Evolutionary conservation across 2,888 invertebrate genomes (phyloP).

Genomic region (Sepioteuthis lessoniana): DNA sequence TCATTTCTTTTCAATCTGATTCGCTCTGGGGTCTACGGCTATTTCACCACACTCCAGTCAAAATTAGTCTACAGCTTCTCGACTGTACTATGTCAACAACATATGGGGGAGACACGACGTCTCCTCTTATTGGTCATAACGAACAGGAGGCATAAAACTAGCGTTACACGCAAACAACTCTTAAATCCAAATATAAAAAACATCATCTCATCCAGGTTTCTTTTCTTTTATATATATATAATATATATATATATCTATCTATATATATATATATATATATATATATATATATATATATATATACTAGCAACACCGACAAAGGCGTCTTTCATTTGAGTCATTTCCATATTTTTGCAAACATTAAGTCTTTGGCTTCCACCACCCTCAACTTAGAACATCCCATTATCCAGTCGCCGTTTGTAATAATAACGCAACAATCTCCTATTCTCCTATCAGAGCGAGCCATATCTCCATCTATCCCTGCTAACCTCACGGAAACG

Average conservation of each 20-base stretch:
- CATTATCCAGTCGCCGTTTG: background rate
- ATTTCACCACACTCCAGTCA: background rate
- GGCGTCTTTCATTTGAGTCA: background rate
- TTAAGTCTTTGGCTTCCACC: background rate
- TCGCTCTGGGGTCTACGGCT: background rate
- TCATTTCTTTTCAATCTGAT: background rate
- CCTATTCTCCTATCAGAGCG: background rate
- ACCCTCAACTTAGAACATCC: background rate
- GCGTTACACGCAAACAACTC: too few relatives aligned
- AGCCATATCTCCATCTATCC: background rate
- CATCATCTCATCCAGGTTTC: background rate
- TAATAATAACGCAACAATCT: background rate
- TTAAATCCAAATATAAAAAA: background rate
- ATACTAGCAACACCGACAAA: background rate
- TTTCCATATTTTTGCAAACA: background rate
- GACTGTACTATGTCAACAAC: background rate
- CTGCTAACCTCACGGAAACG: background rate
- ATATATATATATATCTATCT: slow-evolving; percentile 45
- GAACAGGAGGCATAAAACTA: too few relatives aligned
- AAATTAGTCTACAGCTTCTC: background rate
- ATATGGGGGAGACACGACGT: background rate
- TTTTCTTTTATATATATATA: background rate
- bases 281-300: slow-evolving; percentile 35
- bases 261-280: slow-evolving; percentile 44
- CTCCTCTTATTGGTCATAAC: background rate